Conservation (phyloP, 2,797 vertebrate genomes). For the Ambastaia sidthimunki region DNA sequence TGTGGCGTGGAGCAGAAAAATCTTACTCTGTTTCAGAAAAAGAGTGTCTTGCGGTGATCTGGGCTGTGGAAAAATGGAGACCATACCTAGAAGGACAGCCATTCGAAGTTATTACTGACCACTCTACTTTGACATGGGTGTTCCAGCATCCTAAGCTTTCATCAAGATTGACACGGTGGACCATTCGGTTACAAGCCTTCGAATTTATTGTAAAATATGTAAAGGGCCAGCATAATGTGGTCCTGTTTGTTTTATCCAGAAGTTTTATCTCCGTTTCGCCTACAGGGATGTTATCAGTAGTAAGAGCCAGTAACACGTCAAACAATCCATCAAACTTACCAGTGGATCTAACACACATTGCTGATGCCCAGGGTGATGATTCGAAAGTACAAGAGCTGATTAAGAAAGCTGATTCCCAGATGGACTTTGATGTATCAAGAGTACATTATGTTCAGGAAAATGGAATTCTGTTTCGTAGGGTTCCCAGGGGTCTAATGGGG, state of each 20-base stretch:
- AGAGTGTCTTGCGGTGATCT: neutral
- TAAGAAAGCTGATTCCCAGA: no score
- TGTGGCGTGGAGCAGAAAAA: neutral
- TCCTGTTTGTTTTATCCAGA: neutral
- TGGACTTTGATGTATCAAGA: no score
- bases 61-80: neutral
- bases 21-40: neutral
- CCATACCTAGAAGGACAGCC: neutral
- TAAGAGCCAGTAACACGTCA: no score
- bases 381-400: no score
- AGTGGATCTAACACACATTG: no score
- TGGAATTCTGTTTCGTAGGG: no score
- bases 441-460: no score
- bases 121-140: neutral
- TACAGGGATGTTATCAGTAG: no score
- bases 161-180: neutral
- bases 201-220: neutral
- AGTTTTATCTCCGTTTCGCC: no score
- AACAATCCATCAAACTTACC: no score
- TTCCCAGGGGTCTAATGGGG: no score
- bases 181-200: neutral
- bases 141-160: slow-evolving; percentile 10
- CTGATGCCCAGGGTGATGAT: no score
- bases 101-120: neutral
- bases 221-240: neutral